These are phyloP conservation scores for Salminus brasiliensis DNA, from an alignment of 2,113 vertebrate genomes.

Conservation along the genomic window DNA sequence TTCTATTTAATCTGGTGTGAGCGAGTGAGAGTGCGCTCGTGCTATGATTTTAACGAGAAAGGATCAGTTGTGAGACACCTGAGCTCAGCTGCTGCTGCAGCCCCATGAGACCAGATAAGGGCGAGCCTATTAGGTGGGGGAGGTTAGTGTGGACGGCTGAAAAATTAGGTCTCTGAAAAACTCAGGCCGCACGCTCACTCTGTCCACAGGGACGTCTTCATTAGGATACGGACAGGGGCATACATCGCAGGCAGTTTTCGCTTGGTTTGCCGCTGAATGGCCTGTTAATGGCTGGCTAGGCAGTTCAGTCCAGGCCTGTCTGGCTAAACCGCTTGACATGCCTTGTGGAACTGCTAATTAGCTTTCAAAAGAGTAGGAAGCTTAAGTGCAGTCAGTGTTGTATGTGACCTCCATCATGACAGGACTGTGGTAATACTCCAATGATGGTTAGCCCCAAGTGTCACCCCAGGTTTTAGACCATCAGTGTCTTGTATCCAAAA, in stretches of 20 bases:
- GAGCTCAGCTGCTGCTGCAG: slow-evolving; percentile 17
- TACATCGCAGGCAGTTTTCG: slow-evolving; percentile 63
- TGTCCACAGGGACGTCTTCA: slow-evolving; percentile 53
- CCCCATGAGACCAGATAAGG: slow-evolving; percentile 12
- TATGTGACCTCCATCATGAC: slow-evolving; percentile 20
- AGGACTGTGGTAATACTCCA: background rate
- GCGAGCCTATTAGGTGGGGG: slow-evolving; percentile 5
- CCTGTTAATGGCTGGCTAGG: slow-evolving; percentile 13
- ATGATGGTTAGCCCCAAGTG: background rate
- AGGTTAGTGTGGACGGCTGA: slow-evolving; percentile 19
- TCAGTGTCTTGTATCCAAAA: no score
- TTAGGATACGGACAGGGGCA: slow-evolving; percentile 61
- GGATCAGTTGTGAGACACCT: slow-evolving; percentile 33
- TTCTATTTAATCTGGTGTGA: background rate
- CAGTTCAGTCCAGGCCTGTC: slow-evolving; percentile 37
- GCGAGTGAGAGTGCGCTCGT: background rate
- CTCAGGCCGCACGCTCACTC: slow-evolving; percentile 46
- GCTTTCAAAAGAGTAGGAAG: slow-evolving; percentile 1
- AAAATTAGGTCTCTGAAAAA: slow-evolving; percentile 45
- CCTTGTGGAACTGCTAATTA: slow-evolving; percentile 28
- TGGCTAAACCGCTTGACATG: slow-evolving; percentile 1
- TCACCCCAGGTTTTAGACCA: no score
- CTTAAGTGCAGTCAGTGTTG: background rate
- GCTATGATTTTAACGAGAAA: slow-evolving; percentile 25
- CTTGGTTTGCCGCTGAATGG: slow-evolving; percentile 48